Conservation (phyloP, 1,140 invertebrate species). For the Dufourea novaeangliae region DNA sequence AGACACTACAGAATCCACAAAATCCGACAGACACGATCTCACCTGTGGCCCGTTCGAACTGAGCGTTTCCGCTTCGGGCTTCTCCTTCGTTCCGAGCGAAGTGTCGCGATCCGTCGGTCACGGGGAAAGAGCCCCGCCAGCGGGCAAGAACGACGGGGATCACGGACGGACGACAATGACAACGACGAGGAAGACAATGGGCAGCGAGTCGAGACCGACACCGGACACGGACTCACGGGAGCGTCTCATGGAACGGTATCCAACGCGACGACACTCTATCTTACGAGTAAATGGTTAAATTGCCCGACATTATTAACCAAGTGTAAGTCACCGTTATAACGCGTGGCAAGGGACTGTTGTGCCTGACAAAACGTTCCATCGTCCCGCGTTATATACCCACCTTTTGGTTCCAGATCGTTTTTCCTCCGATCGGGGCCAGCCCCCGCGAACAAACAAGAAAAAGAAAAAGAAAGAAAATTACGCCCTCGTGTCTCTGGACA, state of each 20-base stretch:
- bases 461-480: conserved; percentile 21
- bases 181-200: conserved; percentile 63
- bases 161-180: conserved; percentile 53
- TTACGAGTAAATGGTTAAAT: conserved; percentile 64
- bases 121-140: conserved; percentile 40
- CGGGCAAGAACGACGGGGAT: conserved; percentile 47
- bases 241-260: conserved; percentile 66
- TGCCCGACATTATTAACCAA: conserved; percentile 61
- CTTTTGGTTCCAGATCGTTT: neutral
- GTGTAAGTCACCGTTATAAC: conserved; percentile 36
- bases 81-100: conserved; percentile 21
- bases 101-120: conserved; percentile 23
- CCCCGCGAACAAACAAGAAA: too few species aligned
- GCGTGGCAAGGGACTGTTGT: neutral
- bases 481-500: neutral
- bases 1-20: too few species aligned
- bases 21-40: too few species aligned
- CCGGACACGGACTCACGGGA: conserved; percentile 68
- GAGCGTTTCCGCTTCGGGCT: conserved; percentile 15
- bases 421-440: neutral
- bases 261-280: conserved; percentile 59
- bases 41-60: neutral
- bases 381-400: too few species aligned
- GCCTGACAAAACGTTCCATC: neutral
- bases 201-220: conserved; percentile 65